These are phyloP conservation scores for Lucilia cuprina DNA, from an alignment of 1,140 invertebrate genomes.

Conservation along the genomic window DNA sequence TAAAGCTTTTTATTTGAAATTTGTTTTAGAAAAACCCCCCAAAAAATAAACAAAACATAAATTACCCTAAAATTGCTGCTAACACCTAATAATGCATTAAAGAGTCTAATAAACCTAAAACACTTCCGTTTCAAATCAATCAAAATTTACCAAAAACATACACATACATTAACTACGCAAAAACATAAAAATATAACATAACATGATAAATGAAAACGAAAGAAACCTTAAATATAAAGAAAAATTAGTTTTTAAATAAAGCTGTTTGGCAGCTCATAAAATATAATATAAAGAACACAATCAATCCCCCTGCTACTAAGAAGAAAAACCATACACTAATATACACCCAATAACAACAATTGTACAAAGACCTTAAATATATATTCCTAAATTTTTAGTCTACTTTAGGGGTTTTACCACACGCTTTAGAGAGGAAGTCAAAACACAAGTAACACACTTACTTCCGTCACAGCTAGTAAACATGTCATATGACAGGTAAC, in stretches of 20 bases:
- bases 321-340: too few species aligned
- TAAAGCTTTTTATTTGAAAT: background rate
- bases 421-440: background rate
- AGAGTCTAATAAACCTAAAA: constrained; percentile 26
- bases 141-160: constrained; percentile 19
- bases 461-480: constrained; percentile 31
- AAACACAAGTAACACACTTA: constrained; percentile 17
- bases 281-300: background rate
- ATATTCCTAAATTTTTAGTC: too few species aligned
- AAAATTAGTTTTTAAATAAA: constrained; percentile 32
- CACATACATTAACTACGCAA: background rate
- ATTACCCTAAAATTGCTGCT: constrained; percentile 25
- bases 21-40: background rate
- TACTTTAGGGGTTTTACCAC: background rate
- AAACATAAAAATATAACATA: background rate
- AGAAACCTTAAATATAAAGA: background rate
- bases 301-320: background rate
- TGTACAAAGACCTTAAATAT: too few species aligned
- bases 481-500: constrained; percentile 29
- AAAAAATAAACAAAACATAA: background rate
- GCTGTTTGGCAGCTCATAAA: constrained; percentile 32
- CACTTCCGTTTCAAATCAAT: constrained; percentile 33
- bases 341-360: background rate
- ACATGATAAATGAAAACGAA: background rate
- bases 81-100: constrained; percentile 31